Evolutionary conservation across 2,888 invertebrate species (phyloP).

Genomic region (Zaprionus obscuricornis): DNA sequence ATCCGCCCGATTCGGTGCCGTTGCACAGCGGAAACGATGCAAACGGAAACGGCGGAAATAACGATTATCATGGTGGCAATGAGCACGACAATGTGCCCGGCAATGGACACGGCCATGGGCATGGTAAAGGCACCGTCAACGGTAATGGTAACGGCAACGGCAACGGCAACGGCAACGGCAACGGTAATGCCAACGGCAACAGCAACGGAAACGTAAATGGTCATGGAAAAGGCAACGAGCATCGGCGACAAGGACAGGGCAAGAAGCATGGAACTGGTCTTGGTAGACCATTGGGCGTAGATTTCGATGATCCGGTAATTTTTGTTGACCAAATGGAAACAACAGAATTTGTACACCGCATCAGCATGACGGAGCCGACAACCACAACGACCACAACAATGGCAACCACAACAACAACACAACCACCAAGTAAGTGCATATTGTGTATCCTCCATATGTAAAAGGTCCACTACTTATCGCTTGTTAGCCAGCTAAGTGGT

Average conservation of each 20-base stretch:
- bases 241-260: slow-evolving; percentile 43
- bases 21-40: slow-evolving; percentile 83
- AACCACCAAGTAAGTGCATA: slow-evolving; percentile 85
- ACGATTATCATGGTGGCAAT: slow-evolving; percentile 81
- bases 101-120: slow-evolving; percentile 52
- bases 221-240: slow-evolving; percentile 49
- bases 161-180: slow-evolving; percentile 47
- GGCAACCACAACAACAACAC: slow-evolving; percentile 86
- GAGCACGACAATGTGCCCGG: slow-evolving; percentile 54
- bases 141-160: slow-evolving; percentile 46
- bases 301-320: slow-evolving; percentile 82
- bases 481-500: slow-evolving; percentile 19
- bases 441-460: too few relatives aligned
- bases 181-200: slow-evolving; percentile 25
- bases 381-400: slow-evolving; percentile 83
- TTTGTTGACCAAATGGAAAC: slow-evolving; percentile 83
- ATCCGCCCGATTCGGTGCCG: slow-evolving; percentile 82
- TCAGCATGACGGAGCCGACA: slow-evolving; percentile 82
- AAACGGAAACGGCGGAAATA: slow-evolving; percentile 83
- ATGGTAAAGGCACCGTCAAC: slow-evolving; percentile 63
- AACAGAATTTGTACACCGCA: slow-evolving; percentile 83
- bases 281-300: slow-evolving; percentile 61
- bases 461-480: too few relatives aligned
- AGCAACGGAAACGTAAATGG: slow-evolving; percentile 43
- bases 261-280: slow-evolving; percentile 37